These are phyloP conservation scores for Petrocephalus microphthalmus DNA, from an alignment of 2,113 vertebrate species.

Conservation along the genomic window DNA sequence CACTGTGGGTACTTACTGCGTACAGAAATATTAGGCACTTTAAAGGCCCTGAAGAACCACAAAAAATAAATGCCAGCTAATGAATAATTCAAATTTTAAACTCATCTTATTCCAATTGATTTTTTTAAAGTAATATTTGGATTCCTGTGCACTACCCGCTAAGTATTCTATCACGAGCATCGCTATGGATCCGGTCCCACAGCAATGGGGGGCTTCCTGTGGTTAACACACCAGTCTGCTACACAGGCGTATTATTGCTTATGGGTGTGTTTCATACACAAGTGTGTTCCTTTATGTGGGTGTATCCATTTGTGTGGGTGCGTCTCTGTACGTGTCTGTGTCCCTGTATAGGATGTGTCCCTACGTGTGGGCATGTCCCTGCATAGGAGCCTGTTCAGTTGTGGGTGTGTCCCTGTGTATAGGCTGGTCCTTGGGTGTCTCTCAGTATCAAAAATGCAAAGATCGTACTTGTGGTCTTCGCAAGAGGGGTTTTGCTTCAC, in stretches of 20 bases:
- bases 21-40: not conserved
- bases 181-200: not conserved
- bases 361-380: conserved; percentile 31
- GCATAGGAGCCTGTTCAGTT: not conserved
- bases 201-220: not conserved
- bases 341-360: conserved; percentile 14
- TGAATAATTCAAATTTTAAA: conserved; percentile 10
- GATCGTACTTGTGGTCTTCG: not conserved
- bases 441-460: too few species aligned
- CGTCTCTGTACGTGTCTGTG: conserved; percentile 36
- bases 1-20: not conserved
- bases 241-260: not conserved
- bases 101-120: not conserved
- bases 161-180: not conserved
- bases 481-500: not conserved
- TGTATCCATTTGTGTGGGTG: conserved; percentile 31
- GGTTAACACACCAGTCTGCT: not conserved
- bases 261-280: conserved; percentile 18
- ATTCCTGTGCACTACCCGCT: not conserved
- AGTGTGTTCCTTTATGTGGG: conserved; percentile 33
- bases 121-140: not conserved
- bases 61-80: not conserved
- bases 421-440: not conserved
- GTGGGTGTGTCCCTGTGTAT: not conserved
- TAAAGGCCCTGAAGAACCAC: not conserved